phyloP scores from a whole-genome alignment of 2,113 vertebrate species.

The Delphinapterus leucas region DNA sequence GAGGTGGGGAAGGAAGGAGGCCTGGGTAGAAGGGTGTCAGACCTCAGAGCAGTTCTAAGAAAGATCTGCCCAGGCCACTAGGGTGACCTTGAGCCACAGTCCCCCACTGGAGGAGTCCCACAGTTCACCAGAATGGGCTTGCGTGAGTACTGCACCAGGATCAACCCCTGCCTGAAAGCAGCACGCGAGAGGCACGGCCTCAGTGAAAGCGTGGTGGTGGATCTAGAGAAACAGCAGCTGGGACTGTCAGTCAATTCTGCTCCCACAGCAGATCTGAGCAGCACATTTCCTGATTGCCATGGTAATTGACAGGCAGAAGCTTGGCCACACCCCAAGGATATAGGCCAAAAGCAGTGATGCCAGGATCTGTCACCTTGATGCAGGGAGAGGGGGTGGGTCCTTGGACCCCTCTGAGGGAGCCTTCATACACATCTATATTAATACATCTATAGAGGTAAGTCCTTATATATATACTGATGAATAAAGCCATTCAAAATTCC shows the following conservation, averaged over 20 bases:
- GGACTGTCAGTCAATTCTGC: not conserved
- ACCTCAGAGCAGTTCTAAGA: not conserved
- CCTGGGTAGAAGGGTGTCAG: not conserved
- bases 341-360: not conserved
- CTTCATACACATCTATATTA: not conserved
- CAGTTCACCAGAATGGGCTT: not conserved
- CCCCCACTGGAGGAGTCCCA: no score
- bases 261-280: not conserved
- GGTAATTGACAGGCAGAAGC: not conserved
- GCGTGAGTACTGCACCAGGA: not conserved
- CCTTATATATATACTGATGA: not conserved
- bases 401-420: not conserved
- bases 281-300: not conserved
- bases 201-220: not conserved
- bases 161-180: not conserved
- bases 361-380: conserved; percentile 8
- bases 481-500: not conserved
- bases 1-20: not conserved
- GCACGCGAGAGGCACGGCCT: not conserved
- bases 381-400: not conserved
- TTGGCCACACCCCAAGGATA: conserved; percentile 6
- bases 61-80: not conserved
- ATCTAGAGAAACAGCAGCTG: not conserved
- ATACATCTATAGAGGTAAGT: not conserved
- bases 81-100: not conserved